Evolutionary conservation across 1,140 invertebrate genomes (phyloP).

Genomic region (Chrysomallon squamiferum): DNA sequence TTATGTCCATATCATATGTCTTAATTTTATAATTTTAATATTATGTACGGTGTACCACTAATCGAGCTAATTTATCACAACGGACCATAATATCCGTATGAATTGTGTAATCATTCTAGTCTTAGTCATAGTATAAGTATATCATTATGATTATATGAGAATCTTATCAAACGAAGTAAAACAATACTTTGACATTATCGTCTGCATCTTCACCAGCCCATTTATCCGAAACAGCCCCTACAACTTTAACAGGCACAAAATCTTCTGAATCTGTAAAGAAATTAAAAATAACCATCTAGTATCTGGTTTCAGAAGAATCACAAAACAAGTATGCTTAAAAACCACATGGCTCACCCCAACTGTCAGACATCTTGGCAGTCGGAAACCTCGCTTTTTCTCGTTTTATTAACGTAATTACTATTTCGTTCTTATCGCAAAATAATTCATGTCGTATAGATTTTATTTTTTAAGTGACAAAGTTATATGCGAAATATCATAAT

Average conservation of each 20-base stretch:
- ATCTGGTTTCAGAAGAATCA: not conserved
- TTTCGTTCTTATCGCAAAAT: too few species aligned
- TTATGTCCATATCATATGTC: too few species aligned
- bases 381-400: constrained; percentile 5
- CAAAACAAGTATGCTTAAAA: constrained; percentile 1
- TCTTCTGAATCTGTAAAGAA: constrained; percentile 32
- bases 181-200: constrained; percentile 76
- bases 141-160: too few species aligned
- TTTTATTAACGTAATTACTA: not conserved
- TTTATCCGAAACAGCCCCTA: constrained; percentile 66
- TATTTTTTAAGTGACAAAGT: too few species aligned
- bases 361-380: constrained; percentile 18
- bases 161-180: not conserved
- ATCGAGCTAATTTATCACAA: too few species aligned
- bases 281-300: not conserved
- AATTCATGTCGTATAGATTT: too few species aligned
- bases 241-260: constrained; percentile 25
- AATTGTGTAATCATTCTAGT: too few species aligned
- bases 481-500: not conserved
- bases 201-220: constrained; percentile 90
- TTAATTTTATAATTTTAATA: too few species aligned
- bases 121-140: too few species aligned
- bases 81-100: too few species aligned
- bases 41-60: too few species aligned
- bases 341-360: constrained; percentile 21